Base-by-base conservation (phyloP, 2,797 vertebrate genomes). In the Pipistrellus pipistrellus region DNA sequence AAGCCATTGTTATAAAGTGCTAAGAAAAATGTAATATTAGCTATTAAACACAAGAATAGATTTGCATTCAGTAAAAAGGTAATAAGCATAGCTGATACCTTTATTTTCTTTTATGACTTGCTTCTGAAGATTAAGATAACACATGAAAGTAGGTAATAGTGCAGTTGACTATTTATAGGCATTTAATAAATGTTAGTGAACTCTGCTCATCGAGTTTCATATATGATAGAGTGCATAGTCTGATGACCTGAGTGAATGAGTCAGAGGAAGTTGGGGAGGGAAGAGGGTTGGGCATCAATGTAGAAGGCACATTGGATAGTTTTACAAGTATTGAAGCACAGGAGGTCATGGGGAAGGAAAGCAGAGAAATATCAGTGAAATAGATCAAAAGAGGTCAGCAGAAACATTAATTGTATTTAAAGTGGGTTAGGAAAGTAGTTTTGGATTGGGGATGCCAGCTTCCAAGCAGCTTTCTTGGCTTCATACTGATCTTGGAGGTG, bases 401-500 rank as follows among this genome's bases (percentile, higher is more conserved):
- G 35, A 41, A 73, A n/a, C 46, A 48, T 73, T 85, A 25, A 5
- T 51, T 83, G 27, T 62, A 88, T 41, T 87, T 90, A 75, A 44
- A 41, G 84, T 68, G 2, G 80, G 9, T 64, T 0, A 0, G 69
- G 32, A 71, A 32, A 82, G 41, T 0, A 10, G 81, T 17, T 2
- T 88, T 76, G 30, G 14, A 27, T 81, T 20, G 4, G 81, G 53
- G 6, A 27, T 69, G 77, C 73, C 57, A 8, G 0, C 88, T 96
- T 95, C 69, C 93, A 82, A 71, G 73, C 92, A 93, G 93, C 95
- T 94, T 95, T 95, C 68, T 86, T 0, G 41, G 62, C 81, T 76
- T 82, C 62, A 48, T 0, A 0, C 90, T 3, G 23, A 98, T 96
- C 95, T 95, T 96, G 97, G 94, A 95, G 95, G 87, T 97, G 93